Percentiles rank a stretch among this genome's conserved stretches.
Conservation (phyloP, 2,113 vertebrate genomes). For the Scolopax mira region DNA sequence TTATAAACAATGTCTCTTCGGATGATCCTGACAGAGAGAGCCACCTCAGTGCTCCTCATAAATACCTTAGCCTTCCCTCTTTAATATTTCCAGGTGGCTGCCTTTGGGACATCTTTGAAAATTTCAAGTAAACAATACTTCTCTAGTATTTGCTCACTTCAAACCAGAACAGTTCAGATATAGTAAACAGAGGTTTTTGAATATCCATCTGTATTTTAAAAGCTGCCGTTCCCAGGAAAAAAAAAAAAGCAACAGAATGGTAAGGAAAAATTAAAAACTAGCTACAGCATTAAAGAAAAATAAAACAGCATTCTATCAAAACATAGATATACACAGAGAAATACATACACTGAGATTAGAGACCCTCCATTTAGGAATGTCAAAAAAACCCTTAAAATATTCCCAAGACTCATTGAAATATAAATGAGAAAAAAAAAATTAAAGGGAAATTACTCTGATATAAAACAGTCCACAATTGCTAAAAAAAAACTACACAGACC, state of each 20-base stretch:
- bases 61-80: neutral
- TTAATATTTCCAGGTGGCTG: slow-evolving; percentile 7
- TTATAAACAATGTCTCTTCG: slow-evolving; percentile 46
- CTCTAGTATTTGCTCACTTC: neutral
- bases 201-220: neutral
- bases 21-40: neutral
- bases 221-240: neutral
- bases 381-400: neutral
- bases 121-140: slow-evolving; percentile 16
- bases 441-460: neutral
- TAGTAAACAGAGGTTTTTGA: neutral
- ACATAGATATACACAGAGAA: neutral
- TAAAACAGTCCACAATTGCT: neutral
- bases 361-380: neutral
- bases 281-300: neutral
- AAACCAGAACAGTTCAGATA: neutral
- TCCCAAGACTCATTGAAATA: neutral
- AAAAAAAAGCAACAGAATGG: neutral
- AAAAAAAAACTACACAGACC: neutral
- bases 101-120: neutral
- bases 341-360: neutral
- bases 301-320: neutral
- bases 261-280: neutral
- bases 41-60: neutral
- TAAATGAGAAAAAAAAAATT: neutral